Evolutionary conservation across 2,113 vertebrate species (phyloP).

Genomic region (Jaculus jaculus): DNA sequence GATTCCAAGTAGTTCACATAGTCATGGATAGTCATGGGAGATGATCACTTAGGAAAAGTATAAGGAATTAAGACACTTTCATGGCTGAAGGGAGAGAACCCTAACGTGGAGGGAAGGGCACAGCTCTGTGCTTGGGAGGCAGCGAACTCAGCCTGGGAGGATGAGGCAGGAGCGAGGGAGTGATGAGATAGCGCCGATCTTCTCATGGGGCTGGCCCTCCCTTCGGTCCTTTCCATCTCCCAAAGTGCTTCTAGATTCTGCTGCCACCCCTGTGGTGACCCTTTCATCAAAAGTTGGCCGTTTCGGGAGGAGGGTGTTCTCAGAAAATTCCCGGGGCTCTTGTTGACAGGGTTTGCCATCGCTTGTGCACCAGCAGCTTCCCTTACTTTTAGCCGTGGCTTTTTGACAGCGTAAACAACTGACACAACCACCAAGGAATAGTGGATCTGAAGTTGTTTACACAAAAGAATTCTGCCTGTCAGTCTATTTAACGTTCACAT

Average conservation of each 20-base stretch:
- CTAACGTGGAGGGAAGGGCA: neutral
- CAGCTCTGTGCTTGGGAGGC: neutral
- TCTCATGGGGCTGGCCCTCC: neutral
- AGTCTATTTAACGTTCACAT: slow-evolving; percentile 87
- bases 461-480: slow-evolving; percentile 87
- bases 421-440: slow-evolving; percentile 83
- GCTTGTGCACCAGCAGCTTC: slow-evolving; percentile 78
- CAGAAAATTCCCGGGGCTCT: slow-evolving; percentile 22
- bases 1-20: neutral
- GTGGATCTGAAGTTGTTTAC: slow-evolving; percentile 87
- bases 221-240: neutral
- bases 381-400: slow-evolving; percentile 85
- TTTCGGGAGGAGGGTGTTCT: neutral
- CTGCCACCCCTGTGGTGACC: neutral
- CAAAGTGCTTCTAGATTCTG: neutral
- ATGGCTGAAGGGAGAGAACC: neutral
- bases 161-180: no score
- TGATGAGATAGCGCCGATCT: neutral
- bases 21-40: neutral
- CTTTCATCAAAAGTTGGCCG: neutral
- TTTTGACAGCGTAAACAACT: slow-evolving; percentile 87
- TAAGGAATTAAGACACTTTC: neutral
- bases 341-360: slow-evolving; percentile 57
- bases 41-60: neutral
- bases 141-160: neutral